Evolutionary conservation across 2,797 vertebrate genomes (phyloP).

Genomic region (Prionace glauca): DNA sequence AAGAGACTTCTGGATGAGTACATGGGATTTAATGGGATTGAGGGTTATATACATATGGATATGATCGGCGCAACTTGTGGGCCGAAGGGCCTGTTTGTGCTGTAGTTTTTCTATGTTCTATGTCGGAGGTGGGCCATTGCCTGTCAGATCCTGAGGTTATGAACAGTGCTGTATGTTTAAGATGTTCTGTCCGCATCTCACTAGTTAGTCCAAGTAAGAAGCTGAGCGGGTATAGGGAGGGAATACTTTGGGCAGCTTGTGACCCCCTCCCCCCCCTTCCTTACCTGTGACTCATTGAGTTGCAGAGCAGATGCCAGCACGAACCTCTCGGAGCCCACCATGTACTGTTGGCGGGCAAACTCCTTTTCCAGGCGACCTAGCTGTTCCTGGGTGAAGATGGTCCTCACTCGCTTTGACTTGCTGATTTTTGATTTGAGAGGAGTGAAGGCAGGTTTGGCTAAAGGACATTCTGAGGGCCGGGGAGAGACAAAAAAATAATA

Average conservation of each 20-base stretch:
- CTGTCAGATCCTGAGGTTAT: not conserved
- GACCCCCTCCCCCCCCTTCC: not conserved
- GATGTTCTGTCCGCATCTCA: not conserved
- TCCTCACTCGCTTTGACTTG: slow-evolving; percentile 71
- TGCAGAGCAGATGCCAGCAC: slow-evolving; percentile 66
- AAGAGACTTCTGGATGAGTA: too few species aligned
- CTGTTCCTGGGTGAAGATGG: slow-evolving; percentile 75
- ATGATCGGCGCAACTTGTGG: too few species aligned
- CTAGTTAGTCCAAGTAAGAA: not conserved
- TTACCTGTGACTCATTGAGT: slow-evolving; percentile 72
- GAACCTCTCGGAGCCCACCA: slow-evolving; percentile 73
- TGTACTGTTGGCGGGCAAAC: slow-evolving; percentile 73
- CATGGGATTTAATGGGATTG: too few species aligned
- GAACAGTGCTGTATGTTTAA: not conserved
- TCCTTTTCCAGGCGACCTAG: slow-evolving; percentile 73
- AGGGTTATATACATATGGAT: too few species aligned
- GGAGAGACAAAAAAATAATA: too few species aligned
- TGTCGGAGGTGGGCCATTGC: too few species aligned
- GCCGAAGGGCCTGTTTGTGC: too few species aligned
- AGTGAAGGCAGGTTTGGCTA: slow-evolving; percentile 42
- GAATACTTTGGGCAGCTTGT: not conserved
- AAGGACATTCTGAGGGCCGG: slow-evolving; percentile 41
- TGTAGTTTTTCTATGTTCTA: too few species aligned
- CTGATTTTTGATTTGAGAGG: slow-evolving; percentile 58
- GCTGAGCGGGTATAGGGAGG: too few species aligned